phyloP scores from a whole-genome alignment of 2,797 vertebrate genomes.

The Periophthalmus magnuspinnatus region DNA sequence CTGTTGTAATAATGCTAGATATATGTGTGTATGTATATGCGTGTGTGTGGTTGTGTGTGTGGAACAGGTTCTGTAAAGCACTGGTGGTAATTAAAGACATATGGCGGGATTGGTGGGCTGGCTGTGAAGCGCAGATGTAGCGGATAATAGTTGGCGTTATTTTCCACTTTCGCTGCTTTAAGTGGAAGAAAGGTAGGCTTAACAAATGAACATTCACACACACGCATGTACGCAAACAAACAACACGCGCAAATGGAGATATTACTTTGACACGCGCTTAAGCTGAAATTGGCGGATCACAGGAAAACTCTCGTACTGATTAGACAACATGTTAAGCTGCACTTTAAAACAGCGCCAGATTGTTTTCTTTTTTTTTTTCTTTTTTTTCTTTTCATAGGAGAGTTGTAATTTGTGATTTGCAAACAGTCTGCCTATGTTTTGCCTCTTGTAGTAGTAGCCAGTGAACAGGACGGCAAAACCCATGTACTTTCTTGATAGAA shows the following conservation, averaged over 20 bases:
- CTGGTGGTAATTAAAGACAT: conserved; percentile 94
- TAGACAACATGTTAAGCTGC: conserved; percentile 17
- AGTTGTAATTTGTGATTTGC: conserved; percentile 3
- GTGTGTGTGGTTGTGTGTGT: conserved; percentile 65
- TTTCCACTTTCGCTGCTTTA: conserved; percentile 68
- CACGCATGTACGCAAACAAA: conserved; percentile 3
- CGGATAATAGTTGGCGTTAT: conserved; percentile 85
- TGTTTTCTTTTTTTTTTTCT: background rate
- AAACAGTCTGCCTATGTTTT: background rate
- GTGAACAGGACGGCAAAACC: background rate
- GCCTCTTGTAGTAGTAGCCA: background rate
- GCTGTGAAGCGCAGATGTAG: conserved; percentile 85
- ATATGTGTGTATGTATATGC: conserved; percentile 66
- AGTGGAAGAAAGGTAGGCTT: conserved; percentile 59
- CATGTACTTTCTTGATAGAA: background rate
- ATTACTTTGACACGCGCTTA: conserved; percentile 16
- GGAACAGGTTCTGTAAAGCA: conserved; percentile 89
- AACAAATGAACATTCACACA: conserved; percentile 31
- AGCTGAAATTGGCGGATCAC: conserved; percentile 10
- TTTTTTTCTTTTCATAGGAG: background rate
- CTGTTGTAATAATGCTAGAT: conserved; percentile 78
- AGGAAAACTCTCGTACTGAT: conserved; percentile 5
- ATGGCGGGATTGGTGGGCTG: conserved; percentile 82
- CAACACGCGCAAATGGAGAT: conserved; percentile 12
- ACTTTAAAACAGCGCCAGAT: conserved; percentile 4